Conservation (phyloP, 2,113 vertebrate genomes). For the Phycodurus eques region DNA sequence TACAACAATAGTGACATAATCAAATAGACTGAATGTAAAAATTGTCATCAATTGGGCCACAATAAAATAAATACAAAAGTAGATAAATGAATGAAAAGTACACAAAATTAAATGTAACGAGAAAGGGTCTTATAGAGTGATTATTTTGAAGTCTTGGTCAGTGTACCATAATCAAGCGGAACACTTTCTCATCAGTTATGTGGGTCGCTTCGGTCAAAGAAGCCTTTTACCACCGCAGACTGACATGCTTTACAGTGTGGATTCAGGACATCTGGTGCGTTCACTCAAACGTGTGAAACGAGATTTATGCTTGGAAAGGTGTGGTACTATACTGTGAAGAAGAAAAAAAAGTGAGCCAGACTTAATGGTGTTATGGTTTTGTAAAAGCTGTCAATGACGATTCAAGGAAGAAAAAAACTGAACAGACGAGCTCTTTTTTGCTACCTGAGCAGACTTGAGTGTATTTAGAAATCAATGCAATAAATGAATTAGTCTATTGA, state of each 20-base stretch:
- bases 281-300: not conserved
- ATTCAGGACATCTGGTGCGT: slow-evolving; percentile 21
- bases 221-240: slow-evolving; percentile 1
- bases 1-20: too few species aligned
- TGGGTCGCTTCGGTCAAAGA: slow-evolving; percentile 3
- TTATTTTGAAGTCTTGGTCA: not conserved
- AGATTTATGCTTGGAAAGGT: slow-evolving; percentile 1
- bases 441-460: too few species aligned
- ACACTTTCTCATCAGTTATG: not conserved
- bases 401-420: not conserved
- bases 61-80: too few species aligned
- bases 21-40: too few species aligned
- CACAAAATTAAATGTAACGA: not conserved
- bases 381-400: not conserved
- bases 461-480: not conserved
- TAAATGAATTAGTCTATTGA: not conserved
- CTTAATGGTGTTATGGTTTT: not conserved
- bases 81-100: too few species aligned
- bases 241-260: not conserved
- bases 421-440: not conserved
- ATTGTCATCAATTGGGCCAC: too few species aligned
- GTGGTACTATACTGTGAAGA: not conserved
- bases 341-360: not conserved
- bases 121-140: not conserved
- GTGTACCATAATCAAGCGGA: slow-evolving; percentile 6